phyloP scores from a whole-genome alignment of 2,888 invertebrate species.

The Nezara viridula region DNA sequence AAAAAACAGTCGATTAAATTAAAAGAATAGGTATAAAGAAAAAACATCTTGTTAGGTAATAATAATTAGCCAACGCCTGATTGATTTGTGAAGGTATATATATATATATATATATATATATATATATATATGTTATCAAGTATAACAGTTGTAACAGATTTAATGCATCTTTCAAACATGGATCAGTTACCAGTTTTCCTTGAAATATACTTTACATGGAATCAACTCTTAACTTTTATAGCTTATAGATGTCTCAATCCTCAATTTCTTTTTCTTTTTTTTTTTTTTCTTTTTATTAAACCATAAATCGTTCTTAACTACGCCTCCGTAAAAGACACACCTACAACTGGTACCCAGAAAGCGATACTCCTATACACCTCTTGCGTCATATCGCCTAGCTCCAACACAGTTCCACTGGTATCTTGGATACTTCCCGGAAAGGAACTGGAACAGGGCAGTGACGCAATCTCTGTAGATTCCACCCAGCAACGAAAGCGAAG shows the following conservation, averaged over 20 bases:
- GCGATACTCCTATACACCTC: neutral
- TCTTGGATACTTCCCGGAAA: constrained; percentile 20
- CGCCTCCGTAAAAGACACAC: neutral
- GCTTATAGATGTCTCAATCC: neutral
- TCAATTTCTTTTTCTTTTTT: neutral
- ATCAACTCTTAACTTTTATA: neutral
- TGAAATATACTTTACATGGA: neutral
- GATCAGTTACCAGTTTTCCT: neutral
- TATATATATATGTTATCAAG: too few species aligned
- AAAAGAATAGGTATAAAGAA: too few species aligned
- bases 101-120: too few species aligned
- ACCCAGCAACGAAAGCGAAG: neutral
- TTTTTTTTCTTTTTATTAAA: neutral
- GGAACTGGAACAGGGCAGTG: constrained; percentile 18
- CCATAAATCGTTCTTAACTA: neutral
- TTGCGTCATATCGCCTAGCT: neutral
- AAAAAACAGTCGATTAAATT: too few species aligned
- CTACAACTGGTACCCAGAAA: neutral
- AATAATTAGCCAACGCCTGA: too few species aligned
- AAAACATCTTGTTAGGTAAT: too few species aligned
- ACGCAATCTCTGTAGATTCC: constrained; percentile 24
- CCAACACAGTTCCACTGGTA: neutral
- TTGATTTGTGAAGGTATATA: too few species aligned
- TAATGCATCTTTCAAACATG: neutral
- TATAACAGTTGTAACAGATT: too few species aligned